Percentiles rank a stretch among this genome's conserved stretches.
Evolutionary conservation across 2,113 vertebrate species (phyloP).

Genomic region (Stigmatopora argus): DNA sequence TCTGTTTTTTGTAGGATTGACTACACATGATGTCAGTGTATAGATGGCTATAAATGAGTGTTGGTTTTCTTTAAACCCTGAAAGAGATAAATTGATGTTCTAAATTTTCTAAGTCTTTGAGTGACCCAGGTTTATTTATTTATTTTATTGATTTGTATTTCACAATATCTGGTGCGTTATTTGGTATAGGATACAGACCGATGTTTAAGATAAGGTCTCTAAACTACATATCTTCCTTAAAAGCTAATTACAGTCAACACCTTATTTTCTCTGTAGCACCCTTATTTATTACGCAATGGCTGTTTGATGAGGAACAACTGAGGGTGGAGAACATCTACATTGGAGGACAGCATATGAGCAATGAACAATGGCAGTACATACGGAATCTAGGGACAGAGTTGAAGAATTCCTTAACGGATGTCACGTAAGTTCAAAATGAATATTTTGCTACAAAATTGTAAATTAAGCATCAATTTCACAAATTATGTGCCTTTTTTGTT

Average conservation of each 20-base stretch:
- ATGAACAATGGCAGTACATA: constrained; percentile 78
- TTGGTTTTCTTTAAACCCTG: neutral
- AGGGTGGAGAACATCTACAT: constrained; percentile 77
- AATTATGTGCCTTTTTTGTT: neutral
- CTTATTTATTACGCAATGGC: constrained; percentile 79
- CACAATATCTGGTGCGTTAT: neutral
- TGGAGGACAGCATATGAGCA: constrained; percentile 69
- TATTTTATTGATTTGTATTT: neutral
- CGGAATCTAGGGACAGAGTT: constrained; percentile 75
- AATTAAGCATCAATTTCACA: neutral
- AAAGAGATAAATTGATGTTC: neutral
- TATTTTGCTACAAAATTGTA: neutral
- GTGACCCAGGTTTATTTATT: neutral
- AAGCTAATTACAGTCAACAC: neutral
- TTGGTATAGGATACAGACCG: neutral
- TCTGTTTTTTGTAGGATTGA: neutral
- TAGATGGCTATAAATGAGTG: neutral
- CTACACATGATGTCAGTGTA: neutral
- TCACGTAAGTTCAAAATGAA: constrained; percentile 65
- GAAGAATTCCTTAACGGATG: constrained; percentile 73
- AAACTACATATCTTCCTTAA: neutral
- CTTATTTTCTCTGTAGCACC: constrained; percentile 61
- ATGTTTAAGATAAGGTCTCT: neutral
- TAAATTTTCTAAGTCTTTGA: neutral
- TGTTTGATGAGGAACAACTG: constrained; percentile 80